These are phyloP conservation scores for Himalopsyche anomala DNA, from an alignment of 2,888 invertebrate genomes.

Conservation along the genomic window DNA sequence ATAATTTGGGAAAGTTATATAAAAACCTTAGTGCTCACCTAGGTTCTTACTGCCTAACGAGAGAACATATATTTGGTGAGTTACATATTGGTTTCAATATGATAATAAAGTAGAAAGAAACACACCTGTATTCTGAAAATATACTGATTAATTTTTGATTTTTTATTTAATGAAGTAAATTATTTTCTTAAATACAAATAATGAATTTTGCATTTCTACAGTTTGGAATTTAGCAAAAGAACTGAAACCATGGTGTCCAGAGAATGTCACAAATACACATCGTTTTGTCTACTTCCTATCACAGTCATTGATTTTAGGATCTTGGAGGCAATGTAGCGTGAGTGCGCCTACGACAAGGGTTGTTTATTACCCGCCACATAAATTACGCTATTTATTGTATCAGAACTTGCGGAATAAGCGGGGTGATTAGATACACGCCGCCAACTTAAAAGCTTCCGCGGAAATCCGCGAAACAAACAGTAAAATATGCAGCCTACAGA, in stretches of 20 bases:
- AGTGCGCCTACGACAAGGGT: constrained; percentile 54
- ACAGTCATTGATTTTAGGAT: not conserved
- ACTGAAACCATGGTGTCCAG: not conserved
- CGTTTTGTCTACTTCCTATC: not conserved
- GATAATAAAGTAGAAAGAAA: too few relatives aligned
- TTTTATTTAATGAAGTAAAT: too few relatives aligned
- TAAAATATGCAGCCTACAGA: constrained; percentile 11
- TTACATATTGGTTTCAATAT: too few relatives aligned
- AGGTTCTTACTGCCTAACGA: too few relatives aligned
- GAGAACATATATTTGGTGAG: too few relatives aligned
- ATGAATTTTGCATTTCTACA: too few relatives aligned
- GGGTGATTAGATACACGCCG: constrained; percentile 7
- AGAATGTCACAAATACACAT: not conserved
- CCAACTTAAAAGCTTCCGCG: constrained; percentile 1
- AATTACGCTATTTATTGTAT: constrained; percentile 55
- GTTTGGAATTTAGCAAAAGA: too few relatives aligned
- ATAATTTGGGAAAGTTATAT: too few relatives aligned
- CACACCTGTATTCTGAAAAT: too few relatives aligned
- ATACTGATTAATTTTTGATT: too few relatives aligned
- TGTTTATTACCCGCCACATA: constrained; percentile 54
- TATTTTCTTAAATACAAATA: too few relatives aligned
- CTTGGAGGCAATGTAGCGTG: constrained; percentile 49
- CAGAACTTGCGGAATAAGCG: constrained; percentile 53
- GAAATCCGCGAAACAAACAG: constrained; percentile 29
- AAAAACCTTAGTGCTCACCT: too few relatives aligned